phyloP scores from a whole-genome alignment of 2,797 vertebrate species.

The Sphenopsis melanotis region DNA sequence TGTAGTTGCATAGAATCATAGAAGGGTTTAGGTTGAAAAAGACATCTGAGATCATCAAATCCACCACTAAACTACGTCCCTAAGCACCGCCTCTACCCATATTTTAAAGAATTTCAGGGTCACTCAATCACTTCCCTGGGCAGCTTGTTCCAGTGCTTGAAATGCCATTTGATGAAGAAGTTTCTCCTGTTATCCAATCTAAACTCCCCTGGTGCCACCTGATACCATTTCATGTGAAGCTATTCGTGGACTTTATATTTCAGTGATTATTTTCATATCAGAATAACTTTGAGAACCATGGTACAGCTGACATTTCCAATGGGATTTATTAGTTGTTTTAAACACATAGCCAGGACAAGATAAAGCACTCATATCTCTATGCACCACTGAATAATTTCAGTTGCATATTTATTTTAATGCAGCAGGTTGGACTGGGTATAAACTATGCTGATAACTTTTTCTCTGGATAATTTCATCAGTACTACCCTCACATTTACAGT shows the following conservation, averaged over 20 bases:
- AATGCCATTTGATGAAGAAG: neutral
- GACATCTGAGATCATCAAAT: neutral
- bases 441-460: neutral
- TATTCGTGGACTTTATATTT: neutral
- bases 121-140: neutral
- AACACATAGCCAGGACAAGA: neutral
- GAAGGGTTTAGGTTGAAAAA: neutral
- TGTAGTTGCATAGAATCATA: neutral
- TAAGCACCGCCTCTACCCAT: accelerated
- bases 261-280: neutral
- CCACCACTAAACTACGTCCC: neutral
- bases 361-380: neutral
- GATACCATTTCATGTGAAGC: neutral
- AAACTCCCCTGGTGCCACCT: neutral
- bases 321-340: neutral
- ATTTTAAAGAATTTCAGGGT: neutral
- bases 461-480: neutral
- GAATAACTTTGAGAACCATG: neutral
- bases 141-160: neutral
- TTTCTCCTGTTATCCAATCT: neutral
- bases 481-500: neutral
- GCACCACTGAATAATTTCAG: neutral
- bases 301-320: neutral
- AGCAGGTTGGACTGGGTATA: neutral
- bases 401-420: neutral